These are phyloP conservation scores for Falcunculus frontatus DNA, from an alignment of 2,113 vertebrate genomes.

Conservation along the genomic window DNA sequence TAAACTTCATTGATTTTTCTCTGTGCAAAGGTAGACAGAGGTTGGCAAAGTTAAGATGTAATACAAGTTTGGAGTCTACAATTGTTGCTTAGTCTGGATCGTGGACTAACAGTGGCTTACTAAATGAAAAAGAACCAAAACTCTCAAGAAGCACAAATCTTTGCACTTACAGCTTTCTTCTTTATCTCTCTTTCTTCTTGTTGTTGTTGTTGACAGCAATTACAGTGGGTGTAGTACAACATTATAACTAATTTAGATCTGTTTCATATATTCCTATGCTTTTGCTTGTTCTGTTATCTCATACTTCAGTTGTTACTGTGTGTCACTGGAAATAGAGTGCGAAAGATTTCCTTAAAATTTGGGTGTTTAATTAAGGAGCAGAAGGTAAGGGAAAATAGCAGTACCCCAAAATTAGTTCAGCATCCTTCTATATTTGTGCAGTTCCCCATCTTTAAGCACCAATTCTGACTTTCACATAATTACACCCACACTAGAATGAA, in stretches of 20 bases:
- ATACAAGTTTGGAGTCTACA: neutral
- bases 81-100: neutral
- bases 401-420: neutral
- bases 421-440: neutral
- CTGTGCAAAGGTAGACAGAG: neutral
- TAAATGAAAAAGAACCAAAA: neutral
- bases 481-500: neutral
- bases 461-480: neutral
- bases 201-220: neutral
- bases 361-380: neutral
- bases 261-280: neutral
- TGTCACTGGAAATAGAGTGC: neutral
- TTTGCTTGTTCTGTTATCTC: neutral
- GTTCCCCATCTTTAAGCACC: neutral
- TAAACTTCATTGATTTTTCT: neutral
- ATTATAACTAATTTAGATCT: neutral
- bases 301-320: neutral
- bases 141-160: neutral
- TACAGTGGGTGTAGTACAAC: neutral
- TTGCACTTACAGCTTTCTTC: neutral
- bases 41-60: neutral
- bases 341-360: neutral
- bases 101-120: neutral
- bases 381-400: neutral
- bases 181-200: neutral